phyloP scores from a whole-genome alignment of 2,888 invertebrate genomes.

The Clitarchus hookeri region DNA sequence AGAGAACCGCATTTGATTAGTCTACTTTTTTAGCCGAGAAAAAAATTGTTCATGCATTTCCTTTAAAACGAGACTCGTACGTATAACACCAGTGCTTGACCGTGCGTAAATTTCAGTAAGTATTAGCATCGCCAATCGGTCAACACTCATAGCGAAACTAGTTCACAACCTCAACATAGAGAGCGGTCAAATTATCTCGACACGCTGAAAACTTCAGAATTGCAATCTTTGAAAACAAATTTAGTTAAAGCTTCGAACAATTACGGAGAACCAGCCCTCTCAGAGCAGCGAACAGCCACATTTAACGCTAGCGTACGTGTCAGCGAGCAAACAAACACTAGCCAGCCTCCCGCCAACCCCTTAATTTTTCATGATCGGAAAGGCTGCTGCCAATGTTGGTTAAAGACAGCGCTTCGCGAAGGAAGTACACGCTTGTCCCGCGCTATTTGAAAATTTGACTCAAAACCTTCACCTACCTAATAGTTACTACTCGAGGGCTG shows the following conservation, averaged over 20 bases:
- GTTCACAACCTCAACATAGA: slow-evolving; percentile 10
- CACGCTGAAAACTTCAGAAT: not conserved
- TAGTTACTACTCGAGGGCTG: not conserved
- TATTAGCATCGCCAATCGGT: not conserved
- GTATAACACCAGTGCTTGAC: not conserved
- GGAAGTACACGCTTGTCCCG: not conserved
- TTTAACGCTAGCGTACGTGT: not conserved
- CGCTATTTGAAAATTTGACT: slow-evolving; percentile 2
- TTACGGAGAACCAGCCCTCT: not conserved
- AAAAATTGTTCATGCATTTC: not conserved
- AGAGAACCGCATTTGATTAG: not conserved
- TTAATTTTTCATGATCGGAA: slow-evolving; percentile 30
- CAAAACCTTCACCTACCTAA: not conserved
- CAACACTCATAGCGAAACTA: not conserved
- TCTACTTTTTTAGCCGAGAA: not conserved
- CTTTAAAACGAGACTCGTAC: not conserved
- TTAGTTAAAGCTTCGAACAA: not conserved
- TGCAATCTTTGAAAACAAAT: slow-evolving; percentile 14
- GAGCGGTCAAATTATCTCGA: not conserved
- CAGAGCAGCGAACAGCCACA: not conserved
- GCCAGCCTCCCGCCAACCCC: slow-evolving; percentile 42
- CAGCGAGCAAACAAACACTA: slow-evolving; percentile 17
- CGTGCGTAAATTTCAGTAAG: not conserved
- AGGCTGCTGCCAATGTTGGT: slow-evolving; percentile 34
- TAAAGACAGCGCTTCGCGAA: slow-evolving; percentile 24